Evolutionary conservation across 2,113 vertebrate species (phyloP), one percentile per base, ranked within the genome.

Genomic region (Sander vitreus): DNA sequence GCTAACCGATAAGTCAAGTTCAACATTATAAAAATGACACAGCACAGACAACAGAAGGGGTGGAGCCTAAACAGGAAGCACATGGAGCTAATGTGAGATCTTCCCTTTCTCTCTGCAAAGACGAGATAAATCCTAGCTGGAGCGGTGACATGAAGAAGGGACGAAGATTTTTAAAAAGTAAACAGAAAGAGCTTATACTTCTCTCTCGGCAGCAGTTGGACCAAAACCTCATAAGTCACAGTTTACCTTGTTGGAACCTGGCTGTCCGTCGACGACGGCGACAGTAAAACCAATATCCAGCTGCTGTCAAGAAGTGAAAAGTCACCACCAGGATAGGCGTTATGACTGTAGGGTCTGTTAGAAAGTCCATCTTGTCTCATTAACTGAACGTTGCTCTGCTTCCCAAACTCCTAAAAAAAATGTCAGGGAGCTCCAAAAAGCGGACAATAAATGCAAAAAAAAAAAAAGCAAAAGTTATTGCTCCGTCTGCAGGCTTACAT

Each of bases 211-310:
- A 80, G 47, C 36, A 62, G 15, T 4, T 30, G 27, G 39, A 68
- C 64, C 69, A 48, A 82, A 66, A 30, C 11, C 3, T 4, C 7
- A 7, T 13, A 21, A 0, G 21, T 5, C 14, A 43, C 51, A 14
- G 1, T 67, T 85, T 93, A 94, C 95, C 93, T 92, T 55, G 1
- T 1, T 68, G 59, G 5, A 53, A 16, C 11, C 2, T 13, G 18
- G 36, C 59, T 2, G 36, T 15, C 47, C 3, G 69, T 1, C 76
- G 70, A 0, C 72, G 33, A 14, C 80, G 89, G 4, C 92, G 87
- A 21, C 86, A 30, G 83, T 85, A 95, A 79, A 94, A 90, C 95
- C 95, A 96, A 43, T 93, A 79, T 6, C 95, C 95, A 2, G 94
- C 92, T 2, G 91, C 94, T 0, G 94, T 94, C n/a, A 95, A 8